Evolutionary conservation across 30 jellyfish, hydroid and myxozoan genomes (phyloP), one percentile per base, ranked within the genome.

Genomic region (Cassiopea xamachana): DNA sequence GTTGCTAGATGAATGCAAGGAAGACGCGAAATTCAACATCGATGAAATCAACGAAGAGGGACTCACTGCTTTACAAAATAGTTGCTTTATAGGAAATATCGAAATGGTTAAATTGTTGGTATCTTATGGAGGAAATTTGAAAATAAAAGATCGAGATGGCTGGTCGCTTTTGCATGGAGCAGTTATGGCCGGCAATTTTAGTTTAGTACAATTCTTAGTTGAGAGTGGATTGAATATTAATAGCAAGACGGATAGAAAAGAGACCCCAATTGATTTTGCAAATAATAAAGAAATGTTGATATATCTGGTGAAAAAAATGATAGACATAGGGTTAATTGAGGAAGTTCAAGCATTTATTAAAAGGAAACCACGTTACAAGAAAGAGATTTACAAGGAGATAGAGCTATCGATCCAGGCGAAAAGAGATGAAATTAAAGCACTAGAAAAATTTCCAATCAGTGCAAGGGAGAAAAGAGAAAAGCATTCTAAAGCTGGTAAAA

Each of bases 31-130:
- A 71, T 96, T 96, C 77, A 89, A 90, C 83, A 90, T 96, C 75
- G 98, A 96, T 70, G 98, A 86, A 47, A 87, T 96, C 68, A 96
- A 96, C 75, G 98, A 90, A 5, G 99, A 96, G 12, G 99, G 99
- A 1, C 85, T 96, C 14, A 96, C 99, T 1, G 99, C 99, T 9
- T 90, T 96, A 70, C 99, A 96, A 77, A 88, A 85, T 74, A 92
- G 98, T 76, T 96, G 99, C 80, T 96, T 96, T 72, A 97, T 96
- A 58, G 98, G 98, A 1, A 89, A 96, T 77, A n/a, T 96, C 2
- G 99, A 96, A 60, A 85, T 96, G 86, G 99, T 96, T 17, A 91
- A 91, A 75, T 67, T 89, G 10, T 81, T 96, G 13, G 94, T 92
- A 17, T 74, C 94, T 16, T 60, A 89, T 62, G 96, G 96, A 14